Evolutionary conservation across 30 jellyfish, hydroid and myxozoan species (phyloP), one percentile per base, ranked within the genome.

Genomic region (Cassiopea xamachana): DNA sequence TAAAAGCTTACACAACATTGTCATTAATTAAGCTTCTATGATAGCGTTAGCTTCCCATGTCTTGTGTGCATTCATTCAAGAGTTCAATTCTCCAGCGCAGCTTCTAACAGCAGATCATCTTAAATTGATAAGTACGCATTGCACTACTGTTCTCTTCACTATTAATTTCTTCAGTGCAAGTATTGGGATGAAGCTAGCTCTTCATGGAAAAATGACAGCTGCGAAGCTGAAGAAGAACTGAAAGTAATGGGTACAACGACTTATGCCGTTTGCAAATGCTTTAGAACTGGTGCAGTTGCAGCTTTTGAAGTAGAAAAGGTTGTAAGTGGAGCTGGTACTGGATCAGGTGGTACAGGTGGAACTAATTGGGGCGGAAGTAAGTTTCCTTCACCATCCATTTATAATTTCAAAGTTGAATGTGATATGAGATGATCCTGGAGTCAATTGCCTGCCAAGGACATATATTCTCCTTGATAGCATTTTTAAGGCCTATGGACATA

Each of bases 121-220:
- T 69, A 14, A 7, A 69, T 6, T 69, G 15, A 14, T 7, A 69
- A 69, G 8, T 6, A 5, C 48, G 15, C 16, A 69, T 18, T 6
- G 6, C 78, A 17, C 7, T 18, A 69, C 9, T 69, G 8, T 8
- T 69, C 8, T 55, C 64, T 55, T 10, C 12, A 55, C 12, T 6
- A 55, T 10, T 55, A 0, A 10, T 55, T 55, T 3, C 64, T 55
- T 55, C 71, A 88, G 96, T 88, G 96, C 76, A 82, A 77, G 5
- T 69, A 69, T 59, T 88, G 96, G 96, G 96, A 88, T 44, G 96
- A 70, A n/a, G 39, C 67, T 43, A 59, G 73, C 48, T n/a, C 8
- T n/a, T 27, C 77, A 48, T 88, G 96, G 96, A 88, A 58, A 77
- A 79, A 80, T 17, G 87, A 88, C 75, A 59, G 96, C 55, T 88